A percentile compares a stretch with the other conserved stretches of the same genome.
phyloP scores from a whole-genome alignment of 2,888 invertebrate genomes.

The Leptinotarsa juncta region DNA sequence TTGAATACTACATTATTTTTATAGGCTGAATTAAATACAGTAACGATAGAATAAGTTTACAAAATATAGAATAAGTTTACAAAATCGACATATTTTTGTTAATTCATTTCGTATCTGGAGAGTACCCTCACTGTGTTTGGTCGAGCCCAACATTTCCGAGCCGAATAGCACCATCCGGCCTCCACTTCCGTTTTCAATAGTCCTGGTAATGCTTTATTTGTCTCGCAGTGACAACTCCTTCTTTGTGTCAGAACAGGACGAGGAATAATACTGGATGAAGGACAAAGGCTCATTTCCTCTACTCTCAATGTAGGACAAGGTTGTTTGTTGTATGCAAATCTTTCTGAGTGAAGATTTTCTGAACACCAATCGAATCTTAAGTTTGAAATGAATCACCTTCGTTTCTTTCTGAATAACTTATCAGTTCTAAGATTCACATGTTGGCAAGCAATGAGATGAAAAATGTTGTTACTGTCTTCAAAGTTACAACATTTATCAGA shows the following conservation, averaged over 20 bases:
- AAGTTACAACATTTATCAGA: no score
- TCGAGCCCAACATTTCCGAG: slow-evolving; percentile 6
- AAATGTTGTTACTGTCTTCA: no score
- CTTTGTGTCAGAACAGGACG: slow-evolving; percentile 11
- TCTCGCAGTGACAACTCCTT: slow-evolving; percentile 17
- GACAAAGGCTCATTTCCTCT: neutral
- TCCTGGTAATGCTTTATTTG: slow-evolving; percentile 17
- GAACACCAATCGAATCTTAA: neutral
- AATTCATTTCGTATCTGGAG: no score
- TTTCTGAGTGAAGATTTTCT: neutral
- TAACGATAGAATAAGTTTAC: no score
- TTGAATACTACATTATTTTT: no score
- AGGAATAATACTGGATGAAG: neutral
- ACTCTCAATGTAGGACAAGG: neutral
- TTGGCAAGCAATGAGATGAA: no score
- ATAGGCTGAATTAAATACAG: no score
- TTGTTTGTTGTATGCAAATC: slow-evolving; percentile 12
- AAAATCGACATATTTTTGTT: no score
- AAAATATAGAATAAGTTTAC: no score
- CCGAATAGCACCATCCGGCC: slow-evolving; percentile 19
- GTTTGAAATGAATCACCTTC: neutral
- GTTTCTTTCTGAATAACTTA: no score
- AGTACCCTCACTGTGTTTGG: neutral
- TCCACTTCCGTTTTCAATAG: slow-evolving; percentile 29
- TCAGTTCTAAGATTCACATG: no score